These are phyloP conservation scores for Corythaeola cristata DNA, from an alignment of 2,113 vertebrate genomes.

Conservation along the genomic window DNA sequence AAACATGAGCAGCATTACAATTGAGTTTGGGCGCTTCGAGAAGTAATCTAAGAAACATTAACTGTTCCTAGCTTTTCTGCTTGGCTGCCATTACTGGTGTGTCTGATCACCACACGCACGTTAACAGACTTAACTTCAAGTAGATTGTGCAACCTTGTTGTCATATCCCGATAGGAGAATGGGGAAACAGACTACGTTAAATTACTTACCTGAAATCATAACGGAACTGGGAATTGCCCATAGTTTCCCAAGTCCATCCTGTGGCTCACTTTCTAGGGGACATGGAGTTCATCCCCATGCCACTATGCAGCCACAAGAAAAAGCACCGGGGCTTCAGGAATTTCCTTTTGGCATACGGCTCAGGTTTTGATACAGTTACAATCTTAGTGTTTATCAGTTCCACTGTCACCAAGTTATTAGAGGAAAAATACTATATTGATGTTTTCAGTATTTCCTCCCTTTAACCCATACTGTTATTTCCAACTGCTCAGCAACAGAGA, in stretches of 20 bases:
- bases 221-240: background rate
- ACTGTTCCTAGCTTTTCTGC: background rate
- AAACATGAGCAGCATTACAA: background rate
- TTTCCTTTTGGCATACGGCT: background rate
- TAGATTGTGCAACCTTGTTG: background rate
- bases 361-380: background rate
- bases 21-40: background rate
- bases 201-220: background rate
- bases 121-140: background rate
- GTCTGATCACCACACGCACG: background rate
- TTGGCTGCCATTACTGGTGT: background rate
- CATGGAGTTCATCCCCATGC: background rate
- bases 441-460: background rate
- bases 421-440: background rate
- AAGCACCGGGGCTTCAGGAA: background rate
- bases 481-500: background rate
- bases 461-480: background rate
- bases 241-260: background rate
- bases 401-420: rapidly evolving
- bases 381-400: background rate
- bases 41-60: background rate
- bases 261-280: background rate
- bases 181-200: background rate
- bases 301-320: background rate
- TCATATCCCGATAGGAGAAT: background rate